These are phyloP conservation scores for Nomada flava DNA, from an alignment of 2,888 invertebrate species.

Conservation along the genomic window DNA sequence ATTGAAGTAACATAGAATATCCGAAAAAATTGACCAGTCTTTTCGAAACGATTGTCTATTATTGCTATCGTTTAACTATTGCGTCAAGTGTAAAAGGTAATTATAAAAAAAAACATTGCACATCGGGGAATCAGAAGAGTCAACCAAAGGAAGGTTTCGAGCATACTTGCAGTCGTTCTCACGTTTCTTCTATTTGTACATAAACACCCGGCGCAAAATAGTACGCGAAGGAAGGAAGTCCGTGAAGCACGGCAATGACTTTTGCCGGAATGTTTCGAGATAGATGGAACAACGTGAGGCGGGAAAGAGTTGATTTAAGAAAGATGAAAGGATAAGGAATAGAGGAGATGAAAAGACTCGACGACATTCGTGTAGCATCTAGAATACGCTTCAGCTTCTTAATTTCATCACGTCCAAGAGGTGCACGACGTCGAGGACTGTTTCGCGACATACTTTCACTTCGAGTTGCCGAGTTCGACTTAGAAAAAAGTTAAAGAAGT, in stretches of 20 bases:
- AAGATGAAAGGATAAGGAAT: slow-evolving; percentile 50
- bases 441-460: slow-evolving; percentile 53
- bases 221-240: slow-evolving; percentile 6
- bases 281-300: slow-evolving; percentile 31
- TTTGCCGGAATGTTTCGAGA: slow-evolving; percentile 46
- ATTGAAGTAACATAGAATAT: no score
- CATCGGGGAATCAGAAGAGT: background rate
- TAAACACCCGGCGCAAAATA: slow-evolving; percentile 1
- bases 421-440: slow-evolving; percentile 49
- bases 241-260: slow-evolving; percentile 48
- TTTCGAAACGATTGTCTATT: no score
- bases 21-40: no score
- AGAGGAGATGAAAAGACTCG: slow-evolving; percentile 57
- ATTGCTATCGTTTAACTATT: background rate
- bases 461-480: slow-evolving; percentile 35
- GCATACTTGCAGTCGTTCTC: slow-evolving; percentile 2
- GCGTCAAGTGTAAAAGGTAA: no score
- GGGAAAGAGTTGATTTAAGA: slow-evolving; percentile 45
- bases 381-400: slow-evolving; percentile 62
- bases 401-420: slow-evolving; percentile 66
- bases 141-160: slow-evolving; percentile 13
- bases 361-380: slow-evolving; percentile 52
- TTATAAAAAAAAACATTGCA: background rate
- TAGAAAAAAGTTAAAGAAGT: slow-evolving; percentile 19
- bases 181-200: slow-evolving; percentile 25